Evolutionary conservation across 1,140 invertebrate species (phyloP).

Genomic region (Papilio polyxenes): DNA sequence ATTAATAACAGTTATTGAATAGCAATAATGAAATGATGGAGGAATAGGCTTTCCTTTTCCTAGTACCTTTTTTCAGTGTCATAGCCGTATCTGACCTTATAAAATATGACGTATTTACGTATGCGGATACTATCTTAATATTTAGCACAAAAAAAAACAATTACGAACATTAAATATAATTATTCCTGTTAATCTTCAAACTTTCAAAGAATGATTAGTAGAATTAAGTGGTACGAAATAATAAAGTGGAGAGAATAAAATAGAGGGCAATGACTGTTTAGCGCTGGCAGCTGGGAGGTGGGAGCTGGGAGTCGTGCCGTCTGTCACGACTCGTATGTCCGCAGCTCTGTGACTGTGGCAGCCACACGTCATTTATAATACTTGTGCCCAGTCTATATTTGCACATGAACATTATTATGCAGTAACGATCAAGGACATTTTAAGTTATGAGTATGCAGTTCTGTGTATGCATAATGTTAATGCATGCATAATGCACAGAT

Average conservation of each 20-base stretch:
- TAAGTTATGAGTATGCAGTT: background rate
- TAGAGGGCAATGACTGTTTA: constrained; percentile 6
- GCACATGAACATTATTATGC: background rate
- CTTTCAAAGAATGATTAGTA: background rate
- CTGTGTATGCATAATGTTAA: background rate
- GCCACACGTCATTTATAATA: background rate
- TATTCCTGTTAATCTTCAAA: too few relatives aligned
- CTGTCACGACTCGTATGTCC: constrained; percentile 6
- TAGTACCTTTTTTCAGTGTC: background rate
- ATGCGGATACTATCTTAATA: background rate
- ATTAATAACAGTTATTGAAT: too few relatives aligned
- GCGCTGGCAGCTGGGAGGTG: constrained; percentile 1
- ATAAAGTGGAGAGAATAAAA: background rate
- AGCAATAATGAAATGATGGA: too few relatives aligned
- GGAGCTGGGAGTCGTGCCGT: constrained; percentile 21
- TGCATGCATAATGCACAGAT: background rate
- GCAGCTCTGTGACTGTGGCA: background rate
- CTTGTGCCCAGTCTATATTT: background rate
- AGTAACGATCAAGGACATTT: background rate
- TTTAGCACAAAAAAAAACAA: background rate
- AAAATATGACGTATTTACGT: background rate
- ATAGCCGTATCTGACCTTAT: background rate
- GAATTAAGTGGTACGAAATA: background rate
- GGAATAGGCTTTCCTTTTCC: background rate
- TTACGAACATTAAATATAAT: too few relatives aligned